phyloP scores from a whole-genome alignment of 1,140 invertebrate genomes.

The Reticulitermes speratus region DNA sequence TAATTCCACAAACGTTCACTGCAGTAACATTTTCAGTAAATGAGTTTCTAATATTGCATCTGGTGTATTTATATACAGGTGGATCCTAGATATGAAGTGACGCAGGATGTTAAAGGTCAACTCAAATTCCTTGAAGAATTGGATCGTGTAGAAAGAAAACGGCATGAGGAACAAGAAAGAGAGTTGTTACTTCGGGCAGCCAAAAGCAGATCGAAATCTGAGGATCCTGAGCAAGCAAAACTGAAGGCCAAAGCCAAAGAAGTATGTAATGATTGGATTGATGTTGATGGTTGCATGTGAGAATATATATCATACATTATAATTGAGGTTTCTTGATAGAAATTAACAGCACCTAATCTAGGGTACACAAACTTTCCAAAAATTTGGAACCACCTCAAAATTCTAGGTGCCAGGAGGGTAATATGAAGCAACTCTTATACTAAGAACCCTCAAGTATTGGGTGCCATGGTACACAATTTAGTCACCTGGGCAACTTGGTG shows the following conservation, averaged over 20 bases:
- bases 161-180: conserved; percentile 91
- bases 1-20: too few species aligned
- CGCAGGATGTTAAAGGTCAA: conserved; percentile 88
- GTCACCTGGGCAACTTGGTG: too few species aligned
- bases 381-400: too few species aligned
- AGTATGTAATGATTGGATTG: conserved; percentile 47
- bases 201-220: conserved; percentile 93
- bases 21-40: too few species aligned
- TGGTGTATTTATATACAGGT: conserved; percentile 52
- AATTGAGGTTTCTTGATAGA: not conserved
- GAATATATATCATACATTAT: conserved; percentile 5
- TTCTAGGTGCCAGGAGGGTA: too few species aligned
- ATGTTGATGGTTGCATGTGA: not conserved
- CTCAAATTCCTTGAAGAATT: conserved; percentile 95
- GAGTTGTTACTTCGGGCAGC: conserved; percentile 89
- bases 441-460: too few species aligned
- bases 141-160: conserved; percentile 88
- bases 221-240: conserved; percentile 96
- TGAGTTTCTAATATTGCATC: too few species aligned
- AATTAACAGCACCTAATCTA: too few species aligned
- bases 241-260: conserved; percentile 94
- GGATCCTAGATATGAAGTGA: conserved; percentile 84
- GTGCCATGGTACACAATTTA: too few species aligned
- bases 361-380: not conserved
- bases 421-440: too few species aligned